A percentile compares a stretch with the other conserved stretches of the same genome.
These are phyloP conservation scores for Drosophila subquinaria DNA, from an alignment of 2,888 invertebrate species.

Conservation along the genomic window DNA sequence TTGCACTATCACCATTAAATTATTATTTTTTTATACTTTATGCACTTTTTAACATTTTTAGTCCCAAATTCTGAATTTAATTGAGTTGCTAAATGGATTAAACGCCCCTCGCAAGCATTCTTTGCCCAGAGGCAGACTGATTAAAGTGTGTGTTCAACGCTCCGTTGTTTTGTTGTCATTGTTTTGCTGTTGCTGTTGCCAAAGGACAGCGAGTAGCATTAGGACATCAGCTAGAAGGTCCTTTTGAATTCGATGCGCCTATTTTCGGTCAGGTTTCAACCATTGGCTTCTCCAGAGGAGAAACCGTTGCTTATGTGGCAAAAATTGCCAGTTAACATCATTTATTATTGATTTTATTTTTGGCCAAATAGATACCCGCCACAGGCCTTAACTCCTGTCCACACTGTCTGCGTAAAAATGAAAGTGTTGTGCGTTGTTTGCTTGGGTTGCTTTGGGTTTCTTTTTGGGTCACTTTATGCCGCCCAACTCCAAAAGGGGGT, in stretches of 20 bases:
- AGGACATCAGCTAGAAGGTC: slow-evolving; percentile 43
- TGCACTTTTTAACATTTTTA: neutral
- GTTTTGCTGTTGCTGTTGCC: slow-evolving; percentile 18
- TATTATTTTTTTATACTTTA: no score
- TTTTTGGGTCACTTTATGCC: slow-evolving; percentile 69
- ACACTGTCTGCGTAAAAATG: slow-evolving; percentile 6
- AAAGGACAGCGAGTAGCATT: slow-evolving; percentile 34
- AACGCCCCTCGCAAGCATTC: slow-evolving; percentile 47
- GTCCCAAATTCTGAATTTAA: neutral
- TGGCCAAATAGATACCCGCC: slow-evolving; percentile 25
- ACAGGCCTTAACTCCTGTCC: slow-evolving; percentile 11
- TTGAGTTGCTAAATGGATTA: neutral
- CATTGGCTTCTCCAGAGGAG: slow-evolving; percentile 5
- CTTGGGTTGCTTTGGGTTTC: slow-evolving; percentile 24
- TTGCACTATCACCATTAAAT: neutral
- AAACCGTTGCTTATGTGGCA: slow-evolving; percentile 61
- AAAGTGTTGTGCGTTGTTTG: slow-evolving; percentile 17
- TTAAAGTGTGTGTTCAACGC: slow-evolving; percentile 59
- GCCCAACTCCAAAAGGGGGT: slow-evolving; percentile 7
- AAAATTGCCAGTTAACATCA: slow-evolving; percentile 77
- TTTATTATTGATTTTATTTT: slow-evolving; percentile 76
- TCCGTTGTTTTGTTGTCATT: slow-evolving; percentile 34
- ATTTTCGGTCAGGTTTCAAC: slow-evolving; percentile 26
- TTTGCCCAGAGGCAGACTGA: slow-evolving; percentile 51
- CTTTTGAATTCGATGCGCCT: slow-evolving; percentile 61